phyloP scores from a whole-genome alignment of 1,140 invertebrate genomes.

The Rhizoglyphus robini region DNA sequence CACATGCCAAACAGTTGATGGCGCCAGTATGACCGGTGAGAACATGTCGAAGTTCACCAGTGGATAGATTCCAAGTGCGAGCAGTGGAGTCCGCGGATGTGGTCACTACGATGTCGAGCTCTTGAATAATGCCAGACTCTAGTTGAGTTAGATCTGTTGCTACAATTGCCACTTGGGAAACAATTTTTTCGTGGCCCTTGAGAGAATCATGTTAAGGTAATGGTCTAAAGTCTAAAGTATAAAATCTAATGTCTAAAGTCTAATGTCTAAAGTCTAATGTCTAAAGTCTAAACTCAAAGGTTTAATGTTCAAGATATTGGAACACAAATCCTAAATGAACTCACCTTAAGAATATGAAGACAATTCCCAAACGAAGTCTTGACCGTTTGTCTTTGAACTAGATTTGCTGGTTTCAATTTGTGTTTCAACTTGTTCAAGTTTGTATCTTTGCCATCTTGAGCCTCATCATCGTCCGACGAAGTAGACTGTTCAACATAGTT shows the following conservation, averaged over 20 bases:
- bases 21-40: slow-evolving; percentile 36
- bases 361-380: slow-evolving; percentile 6
- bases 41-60: slow-evolving; percentile 32
- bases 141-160: slow-evolving; percentile 32
- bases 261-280: too few relatives aligned
- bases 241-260: too few relatives aligned
- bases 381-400: background rate
- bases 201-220: slow-evolving; percentile 28
- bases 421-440: too few relatives aligned
- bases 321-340: too few relatives aligned
- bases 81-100: slow-evolving; percentile 39
- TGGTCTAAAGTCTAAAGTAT: slow-evolving; percentile 22
- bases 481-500: background rate
- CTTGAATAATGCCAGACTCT: slow-evolving; percentile 18
- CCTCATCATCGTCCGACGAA: slow-evolving; percentile 23
- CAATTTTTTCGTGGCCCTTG: slow-evolving; percentile 40
- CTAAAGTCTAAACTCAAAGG: too few relatives aligned
- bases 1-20: slow-evolving; percentile 39
- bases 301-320: too few relatives aligned
- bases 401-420: background rate
- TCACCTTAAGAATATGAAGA: background rate
- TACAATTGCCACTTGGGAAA: slow-evolving; percentile 42
- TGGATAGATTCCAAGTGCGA: slow-evolving; percentile 38
- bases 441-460: too few relatives aligned
- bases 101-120: slow-evolving; percentile 35